phyloP scores from a whole-genome alignment of 2,113 vertebrate genomes.

The Sceloporus undulatus region DNA sequence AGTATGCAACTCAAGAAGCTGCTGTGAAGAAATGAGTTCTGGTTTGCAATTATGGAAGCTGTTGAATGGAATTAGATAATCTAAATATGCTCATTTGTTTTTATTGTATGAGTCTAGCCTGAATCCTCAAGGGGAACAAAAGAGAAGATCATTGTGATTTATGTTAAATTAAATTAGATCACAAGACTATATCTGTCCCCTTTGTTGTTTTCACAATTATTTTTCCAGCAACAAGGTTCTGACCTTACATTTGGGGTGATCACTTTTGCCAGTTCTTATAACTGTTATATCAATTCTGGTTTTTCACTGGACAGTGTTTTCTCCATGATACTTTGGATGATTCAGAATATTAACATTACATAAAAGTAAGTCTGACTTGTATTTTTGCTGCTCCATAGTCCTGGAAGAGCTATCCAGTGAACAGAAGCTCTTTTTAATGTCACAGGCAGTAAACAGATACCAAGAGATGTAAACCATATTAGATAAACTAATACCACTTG shows the following conservation, averaged over 20 bases:
- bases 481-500: neutral
- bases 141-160: no score
- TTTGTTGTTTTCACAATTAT: no score
- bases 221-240: neutral
- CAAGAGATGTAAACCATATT: neutral
- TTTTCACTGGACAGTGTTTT: neutral
- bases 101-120: no score
- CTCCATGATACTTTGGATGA: neutral
- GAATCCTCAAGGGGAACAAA: no score
- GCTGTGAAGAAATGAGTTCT: no score
- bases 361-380: slow-evolving; percentile 29
- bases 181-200: no score
- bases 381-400: neutral
- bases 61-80: no score
- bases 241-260: neutral
- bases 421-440: accelerated
- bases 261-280: neutral
- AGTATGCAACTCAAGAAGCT: no score
- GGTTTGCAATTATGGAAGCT: neutral
- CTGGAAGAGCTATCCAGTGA: neutral
- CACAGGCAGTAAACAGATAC: slow-evolving; percentile 37
- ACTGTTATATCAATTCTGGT: neutral
- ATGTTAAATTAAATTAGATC: no score
- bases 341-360: neutral
- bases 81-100: no score